Evolutionary conservation across 2,797 vertebrate species (phyloP).

Genomic region (Acropternis orthonyx): DNA sequence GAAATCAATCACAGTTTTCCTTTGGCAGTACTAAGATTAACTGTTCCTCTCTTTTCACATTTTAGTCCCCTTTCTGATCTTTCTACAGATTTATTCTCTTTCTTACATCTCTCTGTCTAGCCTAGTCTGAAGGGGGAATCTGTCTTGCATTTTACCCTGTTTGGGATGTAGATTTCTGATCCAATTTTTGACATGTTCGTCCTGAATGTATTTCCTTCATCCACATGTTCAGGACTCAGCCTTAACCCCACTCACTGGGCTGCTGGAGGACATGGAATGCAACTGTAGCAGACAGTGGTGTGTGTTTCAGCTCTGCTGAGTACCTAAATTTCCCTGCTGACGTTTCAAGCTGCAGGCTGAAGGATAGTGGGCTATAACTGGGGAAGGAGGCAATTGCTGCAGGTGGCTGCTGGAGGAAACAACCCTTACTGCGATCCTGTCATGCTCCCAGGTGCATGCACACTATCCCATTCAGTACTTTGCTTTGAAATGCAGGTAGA

Average conservation of each 20-base stretch:
- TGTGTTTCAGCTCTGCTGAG: neutral
- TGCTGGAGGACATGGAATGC: neutral
- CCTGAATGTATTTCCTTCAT: neutral
- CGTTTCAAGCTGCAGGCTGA: neutral
- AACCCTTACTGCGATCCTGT: neutral
- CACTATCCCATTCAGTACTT: neutral
- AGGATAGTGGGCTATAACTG: neutral
- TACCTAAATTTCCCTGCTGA: neutral
- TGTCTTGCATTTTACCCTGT: neutral
- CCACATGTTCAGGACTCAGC: neutral
- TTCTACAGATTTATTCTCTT: neutral
- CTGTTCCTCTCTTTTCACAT: neutral
- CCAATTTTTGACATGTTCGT: neutral
- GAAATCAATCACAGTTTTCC: neutral
- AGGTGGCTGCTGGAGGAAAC: neutral
- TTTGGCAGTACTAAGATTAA: neutral
- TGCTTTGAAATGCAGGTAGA: neutral
- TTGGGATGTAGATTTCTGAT: neutral
- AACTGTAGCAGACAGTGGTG: neutral
- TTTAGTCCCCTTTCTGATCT: neutral
- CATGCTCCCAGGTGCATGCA: fast-evolving
- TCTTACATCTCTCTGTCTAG: neutral
- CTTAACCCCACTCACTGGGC: neutral
- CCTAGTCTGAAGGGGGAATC: neutral
- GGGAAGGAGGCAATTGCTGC: neutral